These are phyloP conservation scores for Bursaphelenchus okinawaensis DNA, from an alignment of 2,888 invertebrate genomes.

Conservation along the genomic window DNA sequence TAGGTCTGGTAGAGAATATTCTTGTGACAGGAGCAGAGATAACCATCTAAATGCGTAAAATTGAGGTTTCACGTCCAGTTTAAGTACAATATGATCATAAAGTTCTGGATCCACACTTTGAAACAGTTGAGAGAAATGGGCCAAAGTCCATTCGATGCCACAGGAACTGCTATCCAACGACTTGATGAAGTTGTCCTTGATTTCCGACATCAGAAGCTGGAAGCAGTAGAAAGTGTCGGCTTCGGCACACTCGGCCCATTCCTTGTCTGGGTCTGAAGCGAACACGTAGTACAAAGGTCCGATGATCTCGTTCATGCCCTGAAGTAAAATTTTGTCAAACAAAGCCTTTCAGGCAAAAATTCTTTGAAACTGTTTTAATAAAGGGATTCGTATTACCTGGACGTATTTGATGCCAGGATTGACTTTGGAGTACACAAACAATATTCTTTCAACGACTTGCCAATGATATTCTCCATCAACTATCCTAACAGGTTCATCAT, in stretches of 20 bases:
- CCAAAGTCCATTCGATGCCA: conserved; percentile 69
- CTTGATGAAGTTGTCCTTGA: conserved; percentile 87
- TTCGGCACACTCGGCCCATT: conserved; percentile 85
- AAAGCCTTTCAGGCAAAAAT: neutral
- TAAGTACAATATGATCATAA: conserved; percentile 70
- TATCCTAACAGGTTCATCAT: neutral
- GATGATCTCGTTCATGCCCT: conserved; percentile 99
- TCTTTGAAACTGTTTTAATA: neutral
- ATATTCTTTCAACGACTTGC: conserved; percentile 83
- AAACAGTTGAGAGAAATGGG: conserved; percentile 71
- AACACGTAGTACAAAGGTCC: conserved; percentile 97
- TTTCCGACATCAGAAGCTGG: conserved; percentile 94
- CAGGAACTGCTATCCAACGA: conserved; percentile 71
- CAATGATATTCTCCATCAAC: conserved; percentile 62
- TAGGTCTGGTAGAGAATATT: conserved; percentile 93
- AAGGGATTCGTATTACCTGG: conserved; percentile 58
- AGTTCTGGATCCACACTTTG: conserved; percentile 73
- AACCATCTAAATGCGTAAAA: conserved; percentile 92
- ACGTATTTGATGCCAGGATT: conserved; percentile 86
- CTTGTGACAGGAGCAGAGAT: conserved; percentile 87
- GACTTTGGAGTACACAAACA: conserved; percentile 93
- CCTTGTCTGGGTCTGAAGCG: conserved; percentile 73
- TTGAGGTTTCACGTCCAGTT: conserved; percentile 82
- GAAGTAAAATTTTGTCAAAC: conserved; percentile 60
- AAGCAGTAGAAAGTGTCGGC: conserved; percentile 97